Evolutionary conservation across 2,797 vertebrate genomes (phyloP), one percentile per base, ranked within the genome.

Genomic region (Onychomys arenicola): DNA sequence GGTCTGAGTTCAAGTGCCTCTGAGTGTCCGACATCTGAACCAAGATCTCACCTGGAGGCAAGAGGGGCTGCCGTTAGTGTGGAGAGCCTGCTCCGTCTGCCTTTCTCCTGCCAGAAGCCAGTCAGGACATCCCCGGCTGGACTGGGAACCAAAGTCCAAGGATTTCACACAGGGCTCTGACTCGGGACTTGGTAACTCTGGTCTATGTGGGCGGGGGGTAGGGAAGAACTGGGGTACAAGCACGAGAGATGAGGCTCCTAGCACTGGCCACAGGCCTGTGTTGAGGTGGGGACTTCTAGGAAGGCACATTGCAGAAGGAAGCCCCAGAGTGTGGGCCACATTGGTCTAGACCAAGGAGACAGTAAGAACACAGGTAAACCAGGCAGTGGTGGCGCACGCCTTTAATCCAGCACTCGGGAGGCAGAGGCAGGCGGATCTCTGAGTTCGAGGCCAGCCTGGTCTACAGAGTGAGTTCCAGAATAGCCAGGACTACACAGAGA

Each of bases 21-120:
- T 99, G 99, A 4, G 96, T 99, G 93, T 99, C 99, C 0, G 99
- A 99, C 97, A 99, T 99, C 98, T 99, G 99, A 95, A 99, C 98
- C 95, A 99, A 97, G 97, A 99, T 98, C 67, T 99, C 99, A 92
- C 99, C 99, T 99, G 96, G 95, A 67, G 94, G 97, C 91, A 92
- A 96, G 40, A 96, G 25, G 23, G 97, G 73, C 25, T 6, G 27
- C 0, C 7, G 14, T 94, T 57, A 82, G 96, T 2, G 32, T 43
- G 32, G 57, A n/a, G 16, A 2, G 19, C 55, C 25, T 8, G 6
- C n/a, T 37, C 49, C 1, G 0, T 63, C 75, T 34, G 17, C 14
- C 75, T 43, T 40, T 34, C 9, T 80, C 65, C 12, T 8, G 0
- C 27, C 37, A n/a, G 59, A 52, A 90, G 29, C 63, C 77, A 46